phyloP scores from a whole-genome alignment of 1,140 invertebrate genomes.

The Drosophila nasuta region DNA sequence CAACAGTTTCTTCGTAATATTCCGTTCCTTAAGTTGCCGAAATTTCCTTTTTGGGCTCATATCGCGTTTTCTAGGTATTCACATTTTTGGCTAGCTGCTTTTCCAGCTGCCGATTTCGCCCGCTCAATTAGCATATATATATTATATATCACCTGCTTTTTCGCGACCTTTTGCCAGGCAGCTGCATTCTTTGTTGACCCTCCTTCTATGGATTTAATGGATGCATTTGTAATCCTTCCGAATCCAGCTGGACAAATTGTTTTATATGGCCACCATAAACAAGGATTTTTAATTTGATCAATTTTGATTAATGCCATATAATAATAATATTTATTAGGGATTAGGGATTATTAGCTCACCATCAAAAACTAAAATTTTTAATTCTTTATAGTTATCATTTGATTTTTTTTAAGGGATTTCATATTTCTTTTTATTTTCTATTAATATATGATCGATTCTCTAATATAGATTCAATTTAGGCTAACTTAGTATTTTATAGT shows the following conservation, averaged over 20 bases:
- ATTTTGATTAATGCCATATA: too few relatives aligned
- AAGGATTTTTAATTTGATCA: background rate
- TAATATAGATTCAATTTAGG: too few relatives aligned
- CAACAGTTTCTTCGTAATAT: background rate
- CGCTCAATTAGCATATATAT: constrained; percentile 8
- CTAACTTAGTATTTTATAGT: too few relatives aligned
- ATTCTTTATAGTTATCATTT: too few relatives aligned
- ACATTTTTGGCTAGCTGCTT: background rate
- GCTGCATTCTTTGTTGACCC: constrained; percentile 3
- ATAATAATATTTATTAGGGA: too few relatives aligned
- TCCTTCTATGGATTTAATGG: constrained; percentile 1
- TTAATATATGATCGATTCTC: too few relatives aligned
- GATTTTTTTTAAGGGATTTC: too few relatives aligned
- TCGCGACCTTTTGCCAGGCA: background rate
- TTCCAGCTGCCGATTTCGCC: background rate
- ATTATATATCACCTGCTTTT: constrained; percentile 14
- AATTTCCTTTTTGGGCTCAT: constrained; percentile 1
- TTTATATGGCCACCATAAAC: background rate
- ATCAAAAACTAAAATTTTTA: too few relatives aligned
- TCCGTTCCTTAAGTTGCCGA: background rate
- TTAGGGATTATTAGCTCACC: too few relatives aligned
- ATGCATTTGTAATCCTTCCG: background rate
- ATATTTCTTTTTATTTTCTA: too few relatives aligned
- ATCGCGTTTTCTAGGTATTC: constrained; percentile 13
- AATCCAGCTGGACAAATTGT: background rate